Evolutionary conservation across 2,888 invertebrate species (phyloP), one percentile per base, ranked within the genome.

Genomic region (Megastigmus dorsalis): DNA sequence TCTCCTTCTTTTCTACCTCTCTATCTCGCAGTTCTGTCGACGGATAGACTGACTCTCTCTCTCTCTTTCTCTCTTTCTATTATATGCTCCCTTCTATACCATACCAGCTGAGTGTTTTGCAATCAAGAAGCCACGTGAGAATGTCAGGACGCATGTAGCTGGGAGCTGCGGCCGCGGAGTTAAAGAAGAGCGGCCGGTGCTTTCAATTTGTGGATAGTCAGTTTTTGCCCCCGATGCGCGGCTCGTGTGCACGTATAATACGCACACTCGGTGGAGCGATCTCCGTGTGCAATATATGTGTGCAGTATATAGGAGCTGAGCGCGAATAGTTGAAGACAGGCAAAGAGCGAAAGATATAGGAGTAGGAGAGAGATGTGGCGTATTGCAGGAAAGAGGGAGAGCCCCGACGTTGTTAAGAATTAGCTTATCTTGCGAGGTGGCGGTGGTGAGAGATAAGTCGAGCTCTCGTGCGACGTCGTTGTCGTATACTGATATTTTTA

Each of bases 151-250:
- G 79, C 77, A 74, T 77, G 77, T 77, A 3, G 33, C 45, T 50
- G 18, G 10, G 30, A 13, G 10, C 13, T 20, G n/a, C 20, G 30
- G n/a, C 38, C 38, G 20, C 75, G 73, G 78, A 76, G 77, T 79
- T 78, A 78, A 79, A 77, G 79, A 79, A 80, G 78, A 80, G 80
- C 81, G 52, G 33, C 55, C 48, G 60, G 48, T 82, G 83, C 83
- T 83, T 83, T 83, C 84, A 83, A 83, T 83, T 83, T 84, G 83
- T 82, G 74, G 83, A 82, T 80, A 80, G 81, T 81, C 79, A 84
- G 81, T 83, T 83, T 84, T 84, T 83, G 83, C 80, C 70, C n/a
- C n/a, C n/a, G n/a, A n/a, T n/a, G n/a, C n/a, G 77, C 77, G 75
- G 76, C 28, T 4, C 30, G n/a, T 43, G 28, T 45, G n/a, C 33